phyloP scores from a whole-genome alignment of 2,888 invertebrate species.

The Phyllotreta striolata region DNA sequence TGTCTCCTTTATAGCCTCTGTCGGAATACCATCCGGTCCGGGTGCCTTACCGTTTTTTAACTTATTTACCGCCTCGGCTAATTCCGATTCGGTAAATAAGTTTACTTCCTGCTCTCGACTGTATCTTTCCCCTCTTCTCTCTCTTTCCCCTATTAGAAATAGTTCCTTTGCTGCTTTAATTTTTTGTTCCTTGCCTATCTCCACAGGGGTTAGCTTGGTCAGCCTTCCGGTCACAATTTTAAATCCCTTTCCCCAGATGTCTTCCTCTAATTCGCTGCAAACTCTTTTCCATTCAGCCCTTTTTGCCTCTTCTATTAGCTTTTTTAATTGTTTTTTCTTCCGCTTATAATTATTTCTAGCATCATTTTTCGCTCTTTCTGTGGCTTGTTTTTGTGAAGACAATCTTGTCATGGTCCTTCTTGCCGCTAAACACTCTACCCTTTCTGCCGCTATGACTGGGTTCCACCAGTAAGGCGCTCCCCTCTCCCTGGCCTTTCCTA shows the following conservation, averaged over 20 bases:
- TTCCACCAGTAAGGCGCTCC: constrained; percentile 14
- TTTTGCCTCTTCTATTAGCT: constrained; percentile 13
- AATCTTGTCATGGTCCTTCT: constrained; percentile 7
- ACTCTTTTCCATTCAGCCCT: constrained; percentile 4
- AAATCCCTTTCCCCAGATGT: constrained; percentile 24
- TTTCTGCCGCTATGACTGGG: not conserved
- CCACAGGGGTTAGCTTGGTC: not conserved
- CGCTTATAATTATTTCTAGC: not conserved
- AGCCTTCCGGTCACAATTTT: constrained; percentile 9
- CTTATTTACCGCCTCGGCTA: not conserved
- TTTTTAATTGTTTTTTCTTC: constrained; percentile 12
- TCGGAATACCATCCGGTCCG: no score
- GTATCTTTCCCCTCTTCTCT: no score
- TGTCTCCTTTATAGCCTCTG: no score
- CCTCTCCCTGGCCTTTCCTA: not conserved
- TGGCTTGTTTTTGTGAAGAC: not conserved
- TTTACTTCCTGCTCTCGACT: not conserved
- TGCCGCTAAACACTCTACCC: not conserved
- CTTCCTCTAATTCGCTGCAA: constrained; percentile 4
- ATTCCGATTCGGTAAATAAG: not conserved
- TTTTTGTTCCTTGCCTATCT: not conserved
- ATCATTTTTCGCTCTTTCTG: not conserved
- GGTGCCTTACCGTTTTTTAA: not conserved
- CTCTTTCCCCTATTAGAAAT: constrained; percentile 1
- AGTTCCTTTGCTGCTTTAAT: constrained; percentile 7